These are phyloP conservation scores for Coenonympha arcania DNA, from an alignment of 2,888 invertebrate genomes.

Conservation along the genomic window DNA sequence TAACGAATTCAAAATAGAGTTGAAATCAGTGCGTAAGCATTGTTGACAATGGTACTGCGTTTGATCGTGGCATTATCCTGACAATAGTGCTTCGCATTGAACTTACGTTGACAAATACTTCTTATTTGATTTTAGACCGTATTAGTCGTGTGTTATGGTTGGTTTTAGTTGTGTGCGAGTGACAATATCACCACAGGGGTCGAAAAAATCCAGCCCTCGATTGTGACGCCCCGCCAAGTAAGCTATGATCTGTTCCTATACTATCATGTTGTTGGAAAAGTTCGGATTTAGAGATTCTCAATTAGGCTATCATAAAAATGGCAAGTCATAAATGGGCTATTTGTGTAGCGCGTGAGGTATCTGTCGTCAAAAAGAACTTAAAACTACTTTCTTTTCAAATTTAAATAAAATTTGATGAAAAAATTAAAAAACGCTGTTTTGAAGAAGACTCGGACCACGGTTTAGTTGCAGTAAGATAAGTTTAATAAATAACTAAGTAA, in stretches of 20 bases:
- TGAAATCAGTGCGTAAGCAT: slow-evolving; percentile 21
- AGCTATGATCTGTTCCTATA: slow-evolving; percentile 69
- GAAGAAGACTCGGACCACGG: too few relatives aligned
- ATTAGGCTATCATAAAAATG: too few relatives aligned
- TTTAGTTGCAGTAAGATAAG: too few relatives aligned
- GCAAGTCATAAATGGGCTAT: too few relatives aligned
- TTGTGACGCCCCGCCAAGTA: slow-evolving; percentile 72
- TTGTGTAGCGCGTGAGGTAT: too few relatives aligned
- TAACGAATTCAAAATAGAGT: slow-evolving; percentile 28
- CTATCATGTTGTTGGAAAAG: slow-evolving; percentile 45
- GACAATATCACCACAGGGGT: slow-evolving; percentile 67
- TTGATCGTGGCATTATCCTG: slow-evolving; percentile 70
- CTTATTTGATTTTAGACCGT: slow-evolving; percentile 37
- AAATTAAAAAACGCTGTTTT: too few relatives aligned
- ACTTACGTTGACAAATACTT: slow-evolving; percentile 58
- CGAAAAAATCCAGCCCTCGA: slow-evolving; percentile 64
- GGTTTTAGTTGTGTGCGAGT: slow-evolving; percentile 33
- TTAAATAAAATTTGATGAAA: too few relatives aligned
- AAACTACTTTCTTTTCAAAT: too few relatives aligned
- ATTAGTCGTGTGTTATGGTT: slow-evolving; percentile 36
- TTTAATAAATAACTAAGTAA: too few relatives aligned
- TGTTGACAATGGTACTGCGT: slow-evolving; percentile 59
- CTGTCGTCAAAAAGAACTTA: too few relatives aligned
- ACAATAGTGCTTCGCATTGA: slow-evolving; percentile 69
- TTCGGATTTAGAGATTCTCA: background rate